Evolutionary conservation across 1,140 invertebrate genomes (phyloP).

Genomic region (Pseudomyrmex gracilis): DNA sequence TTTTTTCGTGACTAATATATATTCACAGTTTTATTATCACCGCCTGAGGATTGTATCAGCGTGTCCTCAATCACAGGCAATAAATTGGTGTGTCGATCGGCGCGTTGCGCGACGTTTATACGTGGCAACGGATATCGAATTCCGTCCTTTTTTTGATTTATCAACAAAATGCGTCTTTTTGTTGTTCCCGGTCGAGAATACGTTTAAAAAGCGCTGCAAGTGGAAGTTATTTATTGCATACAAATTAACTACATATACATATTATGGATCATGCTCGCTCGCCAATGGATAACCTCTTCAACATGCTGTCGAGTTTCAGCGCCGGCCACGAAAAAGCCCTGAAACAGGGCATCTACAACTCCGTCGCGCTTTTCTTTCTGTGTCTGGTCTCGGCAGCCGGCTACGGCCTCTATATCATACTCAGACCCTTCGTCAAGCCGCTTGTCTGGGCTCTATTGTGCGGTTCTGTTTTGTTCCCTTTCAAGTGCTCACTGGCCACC

Average conservation of each 20-base stretch:
- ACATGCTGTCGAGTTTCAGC: constrained; percentile 80
- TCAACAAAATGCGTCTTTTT: not conserved
- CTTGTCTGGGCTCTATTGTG: constrained; percentile 97
- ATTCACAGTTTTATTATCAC: too few species aligned
- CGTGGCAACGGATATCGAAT: not conserved
- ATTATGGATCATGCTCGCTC: constrained; percentile 75
- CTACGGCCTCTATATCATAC: constrained; percentile 93
- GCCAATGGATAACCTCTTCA: constrained; percentile 84
- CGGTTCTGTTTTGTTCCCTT: constrained; percentile 95
- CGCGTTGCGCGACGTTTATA: too few species aligned
- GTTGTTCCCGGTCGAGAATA: not conserved
- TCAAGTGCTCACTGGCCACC: constrained; percentile 91
- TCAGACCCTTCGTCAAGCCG: constrained; percentile 96
- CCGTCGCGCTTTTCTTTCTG: constrained; percentile 90
- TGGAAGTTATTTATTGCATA: not conserved
- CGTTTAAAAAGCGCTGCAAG: not conserved
- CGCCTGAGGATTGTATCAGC: too few species aligned
- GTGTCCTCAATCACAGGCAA: too few species aligned
- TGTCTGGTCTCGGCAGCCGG: constrained; percentile 89
- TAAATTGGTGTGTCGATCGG: too few species aligned
- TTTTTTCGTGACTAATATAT: too few species aligned
- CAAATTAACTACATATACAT: constrained; percentile 63
- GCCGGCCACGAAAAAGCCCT: constrained; percentile 91
- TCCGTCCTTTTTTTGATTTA: too few species aligned
- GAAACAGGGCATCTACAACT: constrained; percentile 95